Conservation (phyloP, 1,140 invertebrate species). For the Streblospio benedicti region DNA sequence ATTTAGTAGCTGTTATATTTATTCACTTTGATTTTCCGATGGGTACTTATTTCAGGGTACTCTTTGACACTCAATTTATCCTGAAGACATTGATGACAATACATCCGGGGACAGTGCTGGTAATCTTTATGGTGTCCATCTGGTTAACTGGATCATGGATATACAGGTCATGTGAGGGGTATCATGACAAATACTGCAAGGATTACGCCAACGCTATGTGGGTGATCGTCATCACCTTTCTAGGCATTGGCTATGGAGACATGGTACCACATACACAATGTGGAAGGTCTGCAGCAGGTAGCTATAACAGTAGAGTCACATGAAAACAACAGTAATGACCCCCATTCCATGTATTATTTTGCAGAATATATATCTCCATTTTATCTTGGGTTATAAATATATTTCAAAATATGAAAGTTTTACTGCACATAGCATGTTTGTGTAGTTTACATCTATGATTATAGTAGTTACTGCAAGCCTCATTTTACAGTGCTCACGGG, state of each 20-base stretch:
- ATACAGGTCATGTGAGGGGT: slow-evolving; percentile 94
- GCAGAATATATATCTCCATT: too few relatives aligned
- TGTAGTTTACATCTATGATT: too few relatives aligned
- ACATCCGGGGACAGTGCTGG: slow-evolving; percentile 92
- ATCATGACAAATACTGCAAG: slow-evolving; percentile 63
- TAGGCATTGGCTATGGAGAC: slow-evolving; percentile 98
- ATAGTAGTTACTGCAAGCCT: too few relatives aligned
- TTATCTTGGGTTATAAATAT: too few relatives aligned
- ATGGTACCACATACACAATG: slow-evolving; percentile 99
- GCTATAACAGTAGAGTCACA: too few relatives aligned
- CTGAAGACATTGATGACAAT: slow-evolving; percentile 99
- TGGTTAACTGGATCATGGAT: slow-evolving; percentile 99
- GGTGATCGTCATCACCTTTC: slow-evolving; percentile 92
- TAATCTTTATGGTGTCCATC: slow-evolving; percentile 93
- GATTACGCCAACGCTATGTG: slow-evolving; percentile 97
- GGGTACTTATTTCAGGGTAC: too few relatives aligned
- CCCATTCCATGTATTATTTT: too few relatives aligned
- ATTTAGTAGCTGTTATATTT: slow-evolving; percentile 96
- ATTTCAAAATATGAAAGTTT: too few relatives aligned
- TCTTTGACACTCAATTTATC: too few relatives aligned
- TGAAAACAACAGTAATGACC: too few relatives aligned
- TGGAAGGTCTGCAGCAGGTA: slow-evolving; percentile 92
- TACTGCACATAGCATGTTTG: too few relatives aligned
- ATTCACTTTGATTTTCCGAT: too few relatives aligned
- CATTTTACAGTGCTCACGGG: slow-evolving; percentile 95